Evolutionary conservation across 2,113 vertebrate species (phyloP).

Genomic region (Centropus unirufus): DNA sequence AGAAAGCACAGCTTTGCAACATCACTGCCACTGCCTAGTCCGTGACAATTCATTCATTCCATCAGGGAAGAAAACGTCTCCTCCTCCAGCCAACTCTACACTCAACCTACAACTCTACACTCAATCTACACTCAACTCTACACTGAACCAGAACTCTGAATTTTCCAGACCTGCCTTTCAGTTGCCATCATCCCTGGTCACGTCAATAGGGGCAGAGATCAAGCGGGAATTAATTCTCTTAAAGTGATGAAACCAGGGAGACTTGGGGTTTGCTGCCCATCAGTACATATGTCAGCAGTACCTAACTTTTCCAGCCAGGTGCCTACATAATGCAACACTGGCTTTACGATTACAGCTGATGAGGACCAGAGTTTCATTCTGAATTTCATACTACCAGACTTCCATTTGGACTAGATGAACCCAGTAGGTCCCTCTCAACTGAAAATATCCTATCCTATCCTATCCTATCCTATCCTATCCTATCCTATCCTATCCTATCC

Average conservation of each 20-base stretch:
- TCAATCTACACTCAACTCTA: neutral
- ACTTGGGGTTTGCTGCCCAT: neutral
- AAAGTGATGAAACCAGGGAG: neutral
- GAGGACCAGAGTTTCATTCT: neutral
- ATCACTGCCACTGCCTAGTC: neutral
- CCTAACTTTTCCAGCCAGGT: neutral
- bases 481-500: neutral
- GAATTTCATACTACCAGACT: neutral
- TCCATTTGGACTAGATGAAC: neutral
- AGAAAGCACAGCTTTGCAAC: neutral
- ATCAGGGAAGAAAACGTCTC: neutral
- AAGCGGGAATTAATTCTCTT: neutral
- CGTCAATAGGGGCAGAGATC: neutral
- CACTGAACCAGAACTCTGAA: neutral
- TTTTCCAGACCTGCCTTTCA: neutral
- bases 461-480: neutral
- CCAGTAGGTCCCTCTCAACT: neutral
- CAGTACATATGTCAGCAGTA: neutral
- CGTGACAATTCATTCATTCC: neutral
- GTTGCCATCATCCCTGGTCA: neutral
- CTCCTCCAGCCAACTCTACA: neutral
- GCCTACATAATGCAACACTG: rapidly evolving
- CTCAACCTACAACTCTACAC: neutral
- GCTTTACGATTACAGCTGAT: neutral
- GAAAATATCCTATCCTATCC: neutral